Evolutionary conservation across 2,797 vertebrate species (phyloP), one percentile per base, ranked within the genome.

Genomic region (Sternotherus odoratus): DNA sequence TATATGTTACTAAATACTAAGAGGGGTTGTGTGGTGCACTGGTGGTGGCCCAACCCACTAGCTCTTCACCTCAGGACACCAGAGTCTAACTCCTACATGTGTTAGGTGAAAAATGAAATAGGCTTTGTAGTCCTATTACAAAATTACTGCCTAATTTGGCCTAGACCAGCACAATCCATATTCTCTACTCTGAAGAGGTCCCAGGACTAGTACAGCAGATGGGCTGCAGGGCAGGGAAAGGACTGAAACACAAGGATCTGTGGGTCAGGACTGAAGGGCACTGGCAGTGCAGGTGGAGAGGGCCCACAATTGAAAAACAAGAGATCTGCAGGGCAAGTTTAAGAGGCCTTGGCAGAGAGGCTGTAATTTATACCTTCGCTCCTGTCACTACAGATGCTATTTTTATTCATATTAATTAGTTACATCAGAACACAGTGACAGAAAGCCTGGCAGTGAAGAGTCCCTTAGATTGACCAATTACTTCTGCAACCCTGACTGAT

Each of bases 361-460:
- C 26, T 56, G 46, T 57, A n/a, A 43, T 53, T 53, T 86, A 28
- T 63, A 69, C n/a, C 77, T 53, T 90, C n/a, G 43, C 56, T 83
- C 17, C 36, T 53, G 57, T 82, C 53, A 95, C 15, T 75, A 85
- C 26, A 89, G 91, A 84, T 66, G n/a, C 8, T 92, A 90, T 88
- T 86, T 83, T 86, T 72, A 46, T 54, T 91, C 53, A 46, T 21
- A 7, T 84, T 89, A 85, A 78, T 85, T 69, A 83, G 28, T 43
- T 11, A 63, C 53, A 89, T 12, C 49, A 86, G 92, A 96, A 94
- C 79, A 87, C 24, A 89, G 53, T 5, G 50, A 26, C 7, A 10
- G 43, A 78, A 51, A 63, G 12, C 74, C 90, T 82, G 1, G 1
- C 33, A 84, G 48, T 21, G 21, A 86, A 4, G 75, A 30, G 36